Base-by-base conservation (phyloP, 2,888 invertebrate species). In the Ctena decussata region DNA sequence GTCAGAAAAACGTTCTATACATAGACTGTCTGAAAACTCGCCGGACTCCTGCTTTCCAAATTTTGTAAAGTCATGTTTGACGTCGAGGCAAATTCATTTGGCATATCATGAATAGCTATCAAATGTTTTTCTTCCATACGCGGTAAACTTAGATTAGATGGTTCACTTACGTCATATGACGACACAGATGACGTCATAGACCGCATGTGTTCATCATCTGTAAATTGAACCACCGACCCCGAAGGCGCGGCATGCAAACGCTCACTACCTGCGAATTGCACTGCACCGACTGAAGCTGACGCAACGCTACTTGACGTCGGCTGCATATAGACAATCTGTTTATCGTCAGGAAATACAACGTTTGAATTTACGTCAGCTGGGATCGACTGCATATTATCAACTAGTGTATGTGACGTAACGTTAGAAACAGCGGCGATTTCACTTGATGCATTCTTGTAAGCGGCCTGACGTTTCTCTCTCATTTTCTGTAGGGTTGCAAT, bases 401-500 rank as follows among this genome's bases (percentile, higher is more conserved):
- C 32, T 21, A 11, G 65, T 35, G 30, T 6, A 65, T 18, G 24
- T 3, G 6, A 18, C 46, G 46, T 57, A 5, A 35, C 18, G 15
- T 65, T 32, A 3, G 65, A 35, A 1, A 65, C 65, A 18, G 6
- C 18, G 32, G 65, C 65, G 21, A 65, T 57, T 3, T 57, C 65
- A 1, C 5, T 65, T 11, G 65, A 35, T 18, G 35, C 35, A 18
- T 32, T 65, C 21, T 65, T 32, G 5, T n/a, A 35, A 11, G 32
- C 32, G 1, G 32, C 3, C 27, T 41, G 39, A 24, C 89, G 87
- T 74, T 93, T 92, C 72, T 92, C 90, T 65, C 89, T 78, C 74
- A 92, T 90, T 77, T 91, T 80, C 27, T 94, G 93, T 87, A 94
- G 91, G 5, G 93, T 93, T n/a, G 85, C 86, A 12, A 87, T 82